Evolutionary conservation across 37 sponge, comb jelly and placozoan species (phyloP).

Genomic region (Chondrosia reniformis): DNA sequence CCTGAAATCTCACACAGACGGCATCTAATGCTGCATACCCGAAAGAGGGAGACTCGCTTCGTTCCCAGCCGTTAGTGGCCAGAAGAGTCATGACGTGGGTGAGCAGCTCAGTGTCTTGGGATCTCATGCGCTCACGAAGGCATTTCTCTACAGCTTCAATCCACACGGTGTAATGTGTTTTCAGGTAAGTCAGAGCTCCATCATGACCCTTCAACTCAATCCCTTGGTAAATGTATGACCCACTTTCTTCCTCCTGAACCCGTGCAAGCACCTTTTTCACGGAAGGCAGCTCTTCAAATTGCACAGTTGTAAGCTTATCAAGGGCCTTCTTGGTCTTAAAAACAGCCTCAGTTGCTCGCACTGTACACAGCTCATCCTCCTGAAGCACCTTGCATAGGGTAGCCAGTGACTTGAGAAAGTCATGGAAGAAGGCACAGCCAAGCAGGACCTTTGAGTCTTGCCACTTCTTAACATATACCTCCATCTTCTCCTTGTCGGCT

Average conservation of each 20-base stretch:
- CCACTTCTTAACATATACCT: constrained; percentile 58
- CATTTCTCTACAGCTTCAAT: constrained; percentile 29
- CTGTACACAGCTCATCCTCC: constrained; percentile 43
- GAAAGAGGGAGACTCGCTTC: constrained; percentile 24
- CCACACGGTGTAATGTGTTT: background rate
- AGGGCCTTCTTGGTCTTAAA: constrained; percentile 37
- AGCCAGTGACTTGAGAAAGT: constrained; percentile 53
- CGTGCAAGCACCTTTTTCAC: constrained; percentile 54
- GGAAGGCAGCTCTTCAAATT: constrained; percentile 42
- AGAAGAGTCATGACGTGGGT: constrained; percentile 44
- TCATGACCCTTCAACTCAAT: constrained; percentile 24
- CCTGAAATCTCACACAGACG: constrained; percentile 17
- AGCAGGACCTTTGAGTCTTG: constrained; percentile 39
- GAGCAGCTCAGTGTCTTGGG: constrained; percentile 38
- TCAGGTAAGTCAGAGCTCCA: constrained; percentile 2
- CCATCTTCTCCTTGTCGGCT: constrained; percentile 47
- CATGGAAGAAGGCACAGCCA: constrained; percentile 71
- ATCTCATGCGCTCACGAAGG: constrained; percentile 36
- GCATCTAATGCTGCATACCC: constrained; percentile 37
- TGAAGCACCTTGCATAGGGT: constrained; percentile 55
- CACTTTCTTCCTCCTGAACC: constrained; percentile 10
- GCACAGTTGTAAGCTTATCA: constrained; percentile 27
- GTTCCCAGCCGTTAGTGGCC: constrained; percentile 74
- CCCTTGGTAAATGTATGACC: constrained; percentile 22
- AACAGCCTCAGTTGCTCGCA: constrained; percentile 60